Conservation (phyloP, 2,888 invertebrate genomes). For the Diogma glabrata region DNA sequence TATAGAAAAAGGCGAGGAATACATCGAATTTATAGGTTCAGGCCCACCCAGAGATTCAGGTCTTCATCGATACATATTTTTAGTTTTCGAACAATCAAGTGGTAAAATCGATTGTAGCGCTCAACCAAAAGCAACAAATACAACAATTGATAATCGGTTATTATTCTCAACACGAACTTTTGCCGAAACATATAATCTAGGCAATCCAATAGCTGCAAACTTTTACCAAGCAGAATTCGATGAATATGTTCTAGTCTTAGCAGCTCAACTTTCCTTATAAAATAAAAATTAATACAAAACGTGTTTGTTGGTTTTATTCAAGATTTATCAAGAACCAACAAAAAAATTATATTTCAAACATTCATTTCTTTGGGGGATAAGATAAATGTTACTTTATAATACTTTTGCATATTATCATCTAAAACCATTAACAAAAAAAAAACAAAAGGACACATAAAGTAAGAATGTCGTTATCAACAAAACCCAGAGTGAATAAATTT, state of each 20-base stretch:
- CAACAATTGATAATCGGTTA: constrained; percentile 41
- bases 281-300: too few relatives aligned
- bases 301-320: too few relatives aligned
- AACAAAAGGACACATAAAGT: too few relatives aligned
- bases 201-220: constrained; percentile 74
- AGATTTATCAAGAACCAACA: too few relatives aligned
- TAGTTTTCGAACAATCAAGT: constrained; percentile 46
- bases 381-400: too few relatives aligned
- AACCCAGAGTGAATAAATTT: too few relatives aligned
- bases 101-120: too few relatives aligned
- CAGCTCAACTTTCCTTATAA: constrained; percentile 81
- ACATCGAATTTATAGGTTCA: constrained; percentile 46
- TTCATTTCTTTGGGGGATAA: too few relatives aligned
- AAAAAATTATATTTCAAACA: too few relatives aligned
- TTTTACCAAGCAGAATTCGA: constrained; percentile 81
- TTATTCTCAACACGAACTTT: constrained; percentile 58
- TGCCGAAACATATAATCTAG: constrained; percentile 69
- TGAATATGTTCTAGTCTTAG: constrained; percentile 75
- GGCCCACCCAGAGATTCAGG: constrained; percentile 51
- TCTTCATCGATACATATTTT: constrained; percentile 54
- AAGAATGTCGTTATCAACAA: too few relatives aligned
- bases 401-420: too few relatives aligned
- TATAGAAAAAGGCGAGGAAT: constrained; percentile 41
- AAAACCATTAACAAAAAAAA: too few relatives aligned
- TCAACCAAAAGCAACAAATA: constrained; percentile 39